Evolutionary conservation across 2,113 vertebrate genomes (phyloP).

Genomic region (Ctenomys sociabilis): DNA sequence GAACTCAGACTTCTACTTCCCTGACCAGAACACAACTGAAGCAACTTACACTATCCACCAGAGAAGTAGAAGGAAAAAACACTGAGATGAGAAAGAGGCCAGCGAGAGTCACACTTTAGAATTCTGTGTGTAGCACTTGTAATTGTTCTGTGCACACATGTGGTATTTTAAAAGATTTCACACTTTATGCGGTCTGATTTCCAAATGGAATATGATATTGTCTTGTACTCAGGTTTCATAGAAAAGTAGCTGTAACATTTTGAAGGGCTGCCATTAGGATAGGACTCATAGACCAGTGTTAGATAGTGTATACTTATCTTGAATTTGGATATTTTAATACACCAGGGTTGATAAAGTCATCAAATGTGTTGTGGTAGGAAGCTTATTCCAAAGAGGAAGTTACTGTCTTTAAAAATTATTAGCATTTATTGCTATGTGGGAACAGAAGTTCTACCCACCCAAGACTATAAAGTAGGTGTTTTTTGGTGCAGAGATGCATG

Average conservation of each 20-base stretch:
- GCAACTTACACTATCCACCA: neutral
- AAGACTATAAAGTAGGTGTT: slow-evolving; percentile 10
- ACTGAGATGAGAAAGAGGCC: slow-evolving; percentile 4
- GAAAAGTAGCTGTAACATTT: slow-evolving; percentile 50
- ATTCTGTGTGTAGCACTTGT: slow-evolving; percentile 13
- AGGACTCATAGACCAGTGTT: neutral
- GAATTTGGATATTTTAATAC: slow-evolving; percentile 61
- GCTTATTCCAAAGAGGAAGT: slow-evolving; percentile 49
- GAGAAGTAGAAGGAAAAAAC: slow-evolving; percentile 41
- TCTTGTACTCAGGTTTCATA: slow-evolving; percentile 54
- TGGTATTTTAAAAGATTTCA: slow-evolving; percentile 66
- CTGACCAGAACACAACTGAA: slow-evolving; percentile 1
- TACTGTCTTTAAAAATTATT: slow-evolving; percentile 53
- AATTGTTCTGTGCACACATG: slow-evolving; percentile 48
- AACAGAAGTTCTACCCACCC: neutral
- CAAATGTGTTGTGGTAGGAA: slow-evolving; percentile 39
- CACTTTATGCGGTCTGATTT: slow-evolving; percentile 67
- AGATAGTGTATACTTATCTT: neutral
- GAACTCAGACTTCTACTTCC: neutral
- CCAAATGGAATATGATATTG: slow-evolving; percentile 51
- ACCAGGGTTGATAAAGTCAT: slow-evolving; percentile 51
- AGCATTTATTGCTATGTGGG: neutral
- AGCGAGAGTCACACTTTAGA: slow-evolving; percentile 47
- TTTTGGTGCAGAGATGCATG: neutral
- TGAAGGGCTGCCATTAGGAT: slow-evolving; percentile 12